Evolutionary conservation across 2,113 vertebrate genomes (phyloP).

Genomic region (Mobula birostris): DNA sequence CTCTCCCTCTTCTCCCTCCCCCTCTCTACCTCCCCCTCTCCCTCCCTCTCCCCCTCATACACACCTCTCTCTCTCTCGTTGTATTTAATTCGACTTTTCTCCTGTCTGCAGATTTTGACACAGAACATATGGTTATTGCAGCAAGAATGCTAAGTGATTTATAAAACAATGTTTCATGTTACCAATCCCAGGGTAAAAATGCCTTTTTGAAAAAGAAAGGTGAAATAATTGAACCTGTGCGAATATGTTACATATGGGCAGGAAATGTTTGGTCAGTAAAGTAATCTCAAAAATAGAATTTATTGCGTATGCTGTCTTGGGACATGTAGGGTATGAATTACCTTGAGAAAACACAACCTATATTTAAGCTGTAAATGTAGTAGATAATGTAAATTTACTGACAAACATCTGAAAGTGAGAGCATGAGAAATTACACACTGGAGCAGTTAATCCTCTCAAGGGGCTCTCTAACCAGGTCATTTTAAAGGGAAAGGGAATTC

Average conservation of each 20-base stretch:
- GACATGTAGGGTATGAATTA: background rate
- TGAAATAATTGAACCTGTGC: background rate
- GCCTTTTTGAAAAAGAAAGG: background rate
- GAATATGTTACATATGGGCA: background rate
- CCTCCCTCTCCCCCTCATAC: no score
- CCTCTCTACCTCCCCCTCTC: no score
- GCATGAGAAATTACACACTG: background rate
- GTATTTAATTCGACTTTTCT: background rate
- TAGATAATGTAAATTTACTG: slow-evolving; percentile 15
- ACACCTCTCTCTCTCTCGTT: background rate
- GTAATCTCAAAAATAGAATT: slow-evolving; percentile 16
- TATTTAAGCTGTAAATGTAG: slow-evolving; percentile 6
- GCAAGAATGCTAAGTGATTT: slow-evolving; percentile 26
- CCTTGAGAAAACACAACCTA: background rate
- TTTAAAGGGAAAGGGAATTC: background rate
- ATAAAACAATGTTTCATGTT: slow-evolving; percentile 21
- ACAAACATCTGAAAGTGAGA: slow-evolving; percentile 21
- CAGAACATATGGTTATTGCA: background rate
- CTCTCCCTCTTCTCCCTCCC: no score
- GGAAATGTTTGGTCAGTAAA: slow-evolving; percentile 33
- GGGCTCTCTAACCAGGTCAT: background rate
- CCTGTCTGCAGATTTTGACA: background rate
- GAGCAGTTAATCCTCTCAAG: slow-evolving; percentile 10
- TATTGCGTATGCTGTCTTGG: background rate
- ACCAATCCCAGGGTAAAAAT: slow-evolving; percentile 14